Base-by-base conservation (phyloP, 2,888 invertebrate genomes). In the Caenorhabditis drosophilae region DNA sequence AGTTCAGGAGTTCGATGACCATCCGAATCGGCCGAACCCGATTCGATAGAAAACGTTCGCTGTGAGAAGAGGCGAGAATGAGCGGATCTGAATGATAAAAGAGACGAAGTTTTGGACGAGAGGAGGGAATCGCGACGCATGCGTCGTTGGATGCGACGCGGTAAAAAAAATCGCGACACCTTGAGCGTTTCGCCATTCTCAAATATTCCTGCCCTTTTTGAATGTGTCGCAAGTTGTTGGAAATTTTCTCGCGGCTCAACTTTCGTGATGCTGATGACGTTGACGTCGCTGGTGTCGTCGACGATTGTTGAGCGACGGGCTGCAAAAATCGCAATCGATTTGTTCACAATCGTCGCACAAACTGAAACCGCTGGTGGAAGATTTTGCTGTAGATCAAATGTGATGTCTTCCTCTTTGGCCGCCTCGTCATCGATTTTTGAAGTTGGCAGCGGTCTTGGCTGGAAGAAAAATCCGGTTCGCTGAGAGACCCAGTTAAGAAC, bases 101-200 rank as follows among this genome's bases (percentile, higher is more conserved):
- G 12, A 18, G 40, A 20, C 6, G 2, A 40, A 40, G n/a, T n/a
- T n/a, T n/a, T n/a, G n/a, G n/a, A n/a, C n/a, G n/a, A n/a, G n/a
- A n/a, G n/a, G n/a, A n/a, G n/a, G n/a, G n/a, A n/a, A n/a, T n/a
- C n/a, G n/a, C n/a, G n/a, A n/a, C n/a, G n/a, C n/a, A n/a, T n/a
- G n/a, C n/a, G n/a, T n/a, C n/a, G n/a, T n/a, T n/a, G n/a, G n/a
- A n/a, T n/a, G n/a, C n/a, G n/a, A n/a, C n/a, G n/a, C n/a, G n/a
- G n/a, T n/a, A n/a, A n/a, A n/a, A n/a, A n/a, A n/a, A n/a, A n/a
- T n/a, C n/a, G n/a, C n/a, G n/a, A n/a, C 12, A 53, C 22, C 56
- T 51, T 7, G 66, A 66, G 23, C 66, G 34, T 23, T 66, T 66
- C 4, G 60, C 52, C 66, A 66, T 55, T 27, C 42, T 38, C 4